Evolutionary conservation across 2,113 vertebrate genomes (phyloP).

Genomic region (Gobius niger): DNA sequence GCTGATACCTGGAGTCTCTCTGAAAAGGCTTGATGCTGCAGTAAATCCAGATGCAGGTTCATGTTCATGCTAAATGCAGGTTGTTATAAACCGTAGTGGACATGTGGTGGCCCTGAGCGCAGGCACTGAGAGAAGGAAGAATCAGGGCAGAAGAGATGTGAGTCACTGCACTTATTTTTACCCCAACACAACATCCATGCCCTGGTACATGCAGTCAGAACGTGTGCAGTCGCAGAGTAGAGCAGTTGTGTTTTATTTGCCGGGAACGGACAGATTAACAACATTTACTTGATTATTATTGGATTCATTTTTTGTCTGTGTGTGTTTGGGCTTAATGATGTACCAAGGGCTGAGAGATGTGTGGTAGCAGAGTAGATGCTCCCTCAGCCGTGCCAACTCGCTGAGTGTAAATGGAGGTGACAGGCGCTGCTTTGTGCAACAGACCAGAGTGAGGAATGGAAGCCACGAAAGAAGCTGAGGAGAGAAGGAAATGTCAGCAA

Average conservation of each 20-base stretch:
- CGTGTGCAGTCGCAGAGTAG: slow-evolving; percentile 9
- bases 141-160: slow-evolving; percentile 49
- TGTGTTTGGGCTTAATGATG: neutral
- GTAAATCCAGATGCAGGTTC: neutral
- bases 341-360: neutral
- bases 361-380: neutral
- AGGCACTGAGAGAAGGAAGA: slow-evolving; percentile 12
- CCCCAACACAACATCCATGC: slow-evolving; percentile 17
- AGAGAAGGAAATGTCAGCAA: slow-evolving; percentile 51
- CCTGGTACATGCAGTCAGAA: slow-evolving; percentile 8
- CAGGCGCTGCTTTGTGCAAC: slow-evolving; percentile 31
- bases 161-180: slow-evolving; percentile 51
- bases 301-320: neutral
- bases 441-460: slow-evolving; percentile 40
- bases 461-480: slow-evolving; percentile 48
- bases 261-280: neutral
- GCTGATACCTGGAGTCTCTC: too few relatives aligned
- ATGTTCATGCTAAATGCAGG: neutral
- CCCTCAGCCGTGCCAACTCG: neutral
- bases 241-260: neutral
- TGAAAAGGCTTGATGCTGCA: neutral
- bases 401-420: slow-evolving; percentile 64
- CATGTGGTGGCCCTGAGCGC: slow-evolving; percentile 18
- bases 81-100: neutral
- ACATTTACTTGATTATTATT: too few relatives aligned